phyloP scores from a whole-genome alignment of 2,888 invertebrate species.

The Hypercompe scribonia region DNA sequence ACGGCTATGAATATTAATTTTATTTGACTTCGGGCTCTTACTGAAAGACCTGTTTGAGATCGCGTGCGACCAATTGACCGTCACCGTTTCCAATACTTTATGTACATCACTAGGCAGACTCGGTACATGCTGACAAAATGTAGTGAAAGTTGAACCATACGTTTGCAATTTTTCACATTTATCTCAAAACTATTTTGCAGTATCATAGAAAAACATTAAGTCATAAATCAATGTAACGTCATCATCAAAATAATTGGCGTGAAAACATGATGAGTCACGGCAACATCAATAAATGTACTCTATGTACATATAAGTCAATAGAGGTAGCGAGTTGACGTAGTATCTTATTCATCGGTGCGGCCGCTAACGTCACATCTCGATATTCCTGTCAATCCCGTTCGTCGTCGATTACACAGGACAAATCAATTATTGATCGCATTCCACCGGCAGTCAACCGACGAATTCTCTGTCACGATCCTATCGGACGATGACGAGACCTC shows the following conservation, averaged over 20 bases:
- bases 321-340: conserved; percentile 25
- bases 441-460: conserved; percentile 79
- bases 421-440: conserved; percentile 85
- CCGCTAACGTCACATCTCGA: conserved; percentile 69
- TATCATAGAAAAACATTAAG: conserved; percentile 14
- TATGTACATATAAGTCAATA: conserved; percentile 6
- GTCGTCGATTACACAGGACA: conserved; percentile 83
- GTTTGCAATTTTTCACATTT: neutral
- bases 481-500: conserved; percentile 76
- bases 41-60: conserved; percentile 62
- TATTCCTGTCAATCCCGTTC: conserved; percentile 79
- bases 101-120: conserved; percentile 28
- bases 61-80: conserved; percentile 70
- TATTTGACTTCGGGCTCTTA: conserved; percentile 79
- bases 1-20: conserved; percentile 86
- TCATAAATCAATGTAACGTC: conserved; percentile 20
- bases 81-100: conserved; percentile 48
- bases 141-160: conserved; percentile 31
- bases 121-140: conserved; percentile 26
- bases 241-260: conserved; percentile 23
- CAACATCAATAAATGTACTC: conserved; percentile 4
- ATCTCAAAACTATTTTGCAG: conserved; percentile 4
- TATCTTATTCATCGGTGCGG: conserved; percentile 42
- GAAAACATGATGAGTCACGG: conserved; percentile 21
- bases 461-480: conserved; percentile 84